Percentiles rank a stretch among this genome's conserved stretches.
phyloP scores from a whole-genome alignment of 2,797 vertebrate genomes.

The Channallabes apus region DNA sequence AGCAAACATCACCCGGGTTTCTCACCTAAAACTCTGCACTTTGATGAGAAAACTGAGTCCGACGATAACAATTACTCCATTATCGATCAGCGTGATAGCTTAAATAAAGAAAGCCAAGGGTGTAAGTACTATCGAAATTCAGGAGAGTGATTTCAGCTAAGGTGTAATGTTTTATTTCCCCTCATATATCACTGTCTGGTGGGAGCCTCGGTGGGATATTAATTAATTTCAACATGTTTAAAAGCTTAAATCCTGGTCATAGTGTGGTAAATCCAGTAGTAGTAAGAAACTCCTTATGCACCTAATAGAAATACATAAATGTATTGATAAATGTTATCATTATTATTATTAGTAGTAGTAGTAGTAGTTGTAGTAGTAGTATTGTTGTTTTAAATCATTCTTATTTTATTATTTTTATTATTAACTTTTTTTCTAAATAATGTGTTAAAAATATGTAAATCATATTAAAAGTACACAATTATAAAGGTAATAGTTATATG shows the following conservation, averaged over 20 bases:
- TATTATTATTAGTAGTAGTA: too few relatives aligned
- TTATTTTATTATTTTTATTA: too few relatives aligned
- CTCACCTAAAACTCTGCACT: slow-evolving; percentile 30
- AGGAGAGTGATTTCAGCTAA: slow-evolving; percentile 29
- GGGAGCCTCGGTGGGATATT: not conserved
- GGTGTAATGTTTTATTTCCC: slow-evolving; percentile 35
- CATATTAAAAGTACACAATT: too few relatives aligned
- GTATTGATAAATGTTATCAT: too few relatives aligned
- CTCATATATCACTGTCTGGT: slow-evolving; percentile 11
- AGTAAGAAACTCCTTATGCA: not conserved
- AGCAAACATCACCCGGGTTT: slow-evolving; percentile 18
- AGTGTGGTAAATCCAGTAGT: not conserved
- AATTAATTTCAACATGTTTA: not conserved
- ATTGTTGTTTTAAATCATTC: too few relatives aligned
- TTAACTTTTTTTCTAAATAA: too few relatives aligned
- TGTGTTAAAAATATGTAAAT: too few relatives aligned
- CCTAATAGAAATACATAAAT: not conserved
- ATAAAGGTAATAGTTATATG: too few relatives aligned
- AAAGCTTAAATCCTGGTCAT: not conserved
- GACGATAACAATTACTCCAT: slow-evolving; percentile 33
- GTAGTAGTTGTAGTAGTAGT: too few relatives aligned
- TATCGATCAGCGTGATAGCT: slow-evolving; percentile 43
- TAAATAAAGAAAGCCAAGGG: slow-evolving; percentile 44
- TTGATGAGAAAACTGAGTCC: slow-evolving; percentile 34
- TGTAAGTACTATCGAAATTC: slow-evolving; percentile 24